A percentile compares a stretch with the other conserved stretches of the same genome.
Evolutionary conservation across 2,797 vertebrate genomes (phyloP).

Genomic region (Crotalus adamanteus): DNA sequence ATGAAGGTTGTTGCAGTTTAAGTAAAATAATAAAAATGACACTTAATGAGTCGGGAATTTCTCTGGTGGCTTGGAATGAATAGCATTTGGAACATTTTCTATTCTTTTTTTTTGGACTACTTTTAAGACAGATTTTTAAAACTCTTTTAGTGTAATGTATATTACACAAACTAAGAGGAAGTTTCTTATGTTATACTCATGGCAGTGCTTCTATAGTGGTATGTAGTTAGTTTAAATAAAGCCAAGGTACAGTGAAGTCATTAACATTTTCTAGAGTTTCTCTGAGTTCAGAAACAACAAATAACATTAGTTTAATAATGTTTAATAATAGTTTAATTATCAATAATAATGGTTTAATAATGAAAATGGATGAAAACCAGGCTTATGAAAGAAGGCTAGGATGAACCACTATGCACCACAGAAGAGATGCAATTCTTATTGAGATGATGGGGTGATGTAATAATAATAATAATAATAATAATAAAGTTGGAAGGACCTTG

Average conservation of each 20-base stretch:
- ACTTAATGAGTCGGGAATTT: background rate
- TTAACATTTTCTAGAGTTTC: background rate
- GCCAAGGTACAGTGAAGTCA: background rate
- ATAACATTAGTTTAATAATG: background rate
- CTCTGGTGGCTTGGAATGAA: background rate
- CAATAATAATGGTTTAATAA: background rate
- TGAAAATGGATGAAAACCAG: background rate
- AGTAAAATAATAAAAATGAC: background rate
- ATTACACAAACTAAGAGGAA: background rate
- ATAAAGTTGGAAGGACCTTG: too few species aligned
- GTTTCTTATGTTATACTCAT: background rate
- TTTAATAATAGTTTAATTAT: too few species aligned
- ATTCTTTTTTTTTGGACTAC: background rate
- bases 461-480: too few species aligned
- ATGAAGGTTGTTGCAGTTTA: background rate
- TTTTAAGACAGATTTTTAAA: background rate
- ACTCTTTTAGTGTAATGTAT: background rate
- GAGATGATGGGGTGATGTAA: background rate
- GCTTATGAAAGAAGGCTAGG: background rate
- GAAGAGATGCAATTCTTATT: background rate
- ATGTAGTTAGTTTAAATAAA: background rate
- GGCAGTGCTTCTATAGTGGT: too few species aligned
- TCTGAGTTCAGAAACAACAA: background rate
- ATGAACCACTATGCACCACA: background rate
- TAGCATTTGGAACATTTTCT: background rate